These are phyloP conservation scores for Polypedilum pembai DNA, from an alignment of 1,140 invertebrate genomes.

Conservation along the genomic window DNA sequence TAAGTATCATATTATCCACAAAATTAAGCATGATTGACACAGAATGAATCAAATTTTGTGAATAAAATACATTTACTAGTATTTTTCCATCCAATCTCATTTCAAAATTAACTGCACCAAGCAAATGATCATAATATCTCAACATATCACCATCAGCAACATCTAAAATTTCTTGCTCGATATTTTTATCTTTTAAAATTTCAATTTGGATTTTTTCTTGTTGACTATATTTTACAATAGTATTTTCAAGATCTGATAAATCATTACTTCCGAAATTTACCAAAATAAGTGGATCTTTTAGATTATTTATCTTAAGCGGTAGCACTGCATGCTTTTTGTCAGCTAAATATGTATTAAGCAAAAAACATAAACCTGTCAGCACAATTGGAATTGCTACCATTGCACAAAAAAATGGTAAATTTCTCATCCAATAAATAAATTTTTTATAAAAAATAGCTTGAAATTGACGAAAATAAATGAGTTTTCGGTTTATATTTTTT, in stretches of 20 bases:
- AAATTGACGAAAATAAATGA: slow-evolving; percentile 32
- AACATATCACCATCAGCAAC: slow-evolving; percentile 34
- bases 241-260: not conserved
- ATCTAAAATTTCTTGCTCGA: not conserved
- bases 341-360: not conserved
- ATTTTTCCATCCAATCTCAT: not conserved
- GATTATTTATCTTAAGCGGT: not conserved
- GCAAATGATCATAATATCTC: slow-evolving; percentile 37
- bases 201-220: not conserved
- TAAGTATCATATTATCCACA: slow-evolving; percentile 36
- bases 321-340: not conserved
- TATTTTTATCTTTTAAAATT: not conserved
- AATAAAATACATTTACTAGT: slow-evolving; percentile 35
- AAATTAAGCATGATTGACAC: slow-evolving; percentile 39
- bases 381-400: slow-evolving; percentile 22
- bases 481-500: not conserved
- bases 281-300: not conserved
- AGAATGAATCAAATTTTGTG: slow-evolving; percentile 40
- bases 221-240: not conserved
- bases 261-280: not conserved
- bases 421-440: slow-evolving; percentile 33
- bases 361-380: not conserved
- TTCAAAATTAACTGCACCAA: slow-evolving; percentile 37
- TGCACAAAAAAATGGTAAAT: slow-evolving; percentile 20
- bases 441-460: slow-evolving; percentile 41